Evolutionary conservation across 1,140 invertebrate species (phyloP).

Genomic region (Linepithema humile): DNA sequence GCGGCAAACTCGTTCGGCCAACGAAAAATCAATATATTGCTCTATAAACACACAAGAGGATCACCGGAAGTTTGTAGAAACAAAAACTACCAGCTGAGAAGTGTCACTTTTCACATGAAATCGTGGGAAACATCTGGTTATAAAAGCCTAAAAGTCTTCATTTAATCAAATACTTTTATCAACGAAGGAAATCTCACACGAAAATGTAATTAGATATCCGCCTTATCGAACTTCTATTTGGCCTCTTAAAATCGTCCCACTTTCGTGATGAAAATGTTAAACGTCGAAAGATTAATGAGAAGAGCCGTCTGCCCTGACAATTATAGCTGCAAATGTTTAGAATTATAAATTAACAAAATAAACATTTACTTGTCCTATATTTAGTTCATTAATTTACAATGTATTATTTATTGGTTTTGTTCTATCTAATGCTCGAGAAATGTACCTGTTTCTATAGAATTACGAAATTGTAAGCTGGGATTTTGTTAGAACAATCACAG

Average conservation of each 20-base stretch:
- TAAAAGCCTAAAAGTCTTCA: conserved; percentile 54
- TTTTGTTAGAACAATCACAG: background rate
- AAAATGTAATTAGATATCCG: conserved; percentile 52
- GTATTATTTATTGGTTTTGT: background rate
- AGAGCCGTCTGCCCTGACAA: background rate
- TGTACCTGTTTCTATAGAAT: background rate
- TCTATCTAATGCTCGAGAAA: background rate
- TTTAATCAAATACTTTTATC: conserved; percentile 43
- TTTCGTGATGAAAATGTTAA: background rate
- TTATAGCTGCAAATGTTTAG: background rate
- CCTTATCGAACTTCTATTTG: conserved; percentile 20
- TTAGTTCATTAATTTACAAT: background rate
- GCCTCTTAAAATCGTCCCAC: background rate
- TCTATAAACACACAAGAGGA: conserved; percentile 56
- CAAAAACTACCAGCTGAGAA: conserved; percentile 25
- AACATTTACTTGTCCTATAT: background rate
- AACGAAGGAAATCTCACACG: conserved; percentile 60
- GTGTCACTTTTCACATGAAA: background rate
- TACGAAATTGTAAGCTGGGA: too few relatives aligned
- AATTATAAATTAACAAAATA: background rate
- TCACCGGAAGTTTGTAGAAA: conserved; percentile 50
- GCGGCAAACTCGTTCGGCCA: conserved; percentile 36
- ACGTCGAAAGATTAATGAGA: background rate
- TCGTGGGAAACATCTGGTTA: conserved; percentile 41
- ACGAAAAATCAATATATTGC: conserved; percentile 73